These are phyloP conservation scores for Schizopygopsis malacanthus DNA, from an alignment of 2,797 vertebrate species.

Conservation along the genomic window DNA sequence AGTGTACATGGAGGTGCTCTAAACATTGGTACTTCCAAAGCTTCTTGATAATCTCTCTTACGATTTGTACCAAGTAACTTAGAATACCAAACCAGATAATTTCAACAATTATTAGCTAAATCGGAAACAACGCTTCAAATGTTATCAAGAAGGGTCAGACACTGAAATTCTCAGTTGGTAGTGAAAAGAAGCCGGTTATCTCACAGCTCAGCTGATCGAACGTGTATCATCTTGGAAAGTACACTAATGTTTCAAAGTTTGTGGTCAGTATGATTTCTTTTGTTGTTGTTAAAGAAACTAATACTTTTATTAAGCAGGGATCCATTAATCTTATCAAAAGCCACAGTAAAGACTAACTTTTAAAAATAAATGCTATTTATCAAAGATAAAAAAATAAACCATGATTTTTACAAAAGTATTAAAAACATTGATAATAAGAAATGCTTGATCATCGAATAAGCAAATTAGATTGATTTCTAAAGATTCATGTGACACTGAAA, in stretches of 20 bases:
- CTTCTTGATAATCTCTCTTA: conserved; percentile 13
- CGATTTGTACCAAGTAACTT: conserved; percentile 18
- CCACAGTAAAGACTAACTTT: neutral
- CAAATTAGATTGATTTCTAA: neutral
- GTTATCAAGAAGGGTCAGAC: conserved; percentile 10
- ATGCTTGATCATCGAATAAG: neutral
- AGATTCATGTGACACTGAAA: neutral
- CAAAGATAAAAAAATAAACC: too few species aligned
- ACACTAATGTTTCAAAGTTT: neutral
- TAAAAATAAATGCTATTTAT: neutral
- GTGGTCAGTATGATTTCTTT: neutral
- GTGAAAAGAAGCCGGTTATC: neutral
- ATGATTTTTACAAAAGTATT: neutral
- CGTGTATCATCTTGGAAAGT: neutral
- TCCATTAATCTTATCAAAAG: neutral
- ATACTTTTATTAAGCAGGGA: neutral
- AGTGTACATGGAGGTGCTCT: too few species aligned
- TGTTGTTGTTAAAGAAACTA: neutral
- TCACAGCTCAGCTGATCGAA: neutral
- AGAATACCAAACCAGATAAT: conserved; percentile 3
- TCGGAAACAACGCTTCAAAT: neutral
- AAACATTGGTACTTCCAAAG: neutral
- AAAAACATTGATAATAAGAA: neutral
- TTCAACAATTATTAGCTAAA: conserved; percentile 16
- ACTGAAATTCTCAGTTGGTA: neutral